Evolutionary conservation across 2,888 invertebrate species (phyloP).

Genomic region (Polymixis flavicincta): DNA sequence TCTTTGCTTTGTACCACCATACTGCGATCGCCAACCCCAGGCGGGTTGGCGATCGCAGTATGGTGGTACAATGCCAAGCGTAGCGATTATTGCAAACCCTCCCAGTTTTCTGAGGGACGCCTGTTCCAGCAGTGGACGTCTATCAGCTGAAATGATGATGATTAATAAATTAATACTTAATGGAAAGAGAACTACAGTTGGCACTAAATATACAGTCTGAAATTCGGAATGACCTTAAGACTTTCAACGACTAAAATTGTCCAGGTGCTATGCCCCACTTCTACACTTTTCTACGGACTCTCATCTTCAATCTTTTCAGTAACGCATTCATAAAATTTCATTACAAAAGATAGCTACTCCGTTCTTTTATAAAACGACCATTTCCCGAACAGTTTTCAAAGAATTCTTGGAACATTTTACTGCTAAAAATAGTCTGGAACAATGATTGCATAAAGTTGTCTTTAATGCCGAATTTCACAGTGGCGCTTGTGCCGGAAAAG

Average conservation of each 20-base stretch:
- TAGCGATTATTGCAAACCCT: too few species aligned
- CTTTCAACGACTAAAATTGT: conserved; percentile 6
- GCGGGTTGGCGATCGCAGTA: too few species aligned
- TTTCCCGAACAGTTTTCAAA: conserved; percentile 41
- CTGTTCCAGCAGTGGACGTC: too few species aligned
- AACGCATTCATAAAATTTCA: conserved; percentile 61
- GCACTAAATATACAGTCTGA: not conserved
- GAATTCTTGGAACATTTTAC: conserved; percentile 37
- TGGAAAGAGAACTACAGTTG: not conserved
- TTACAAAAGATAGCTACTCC: conserved; percentile 52
- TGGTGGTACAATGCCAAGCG: too few species aligned
- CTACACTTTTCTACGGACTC: conserved; percentile 24
- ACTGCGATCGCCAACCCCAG: too few species aligned
- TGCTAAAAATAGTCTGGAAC: conserved; percentile 24
- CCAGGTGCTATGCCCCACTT: conserved; percentile 20
- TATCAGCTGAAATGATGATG: too few species aligned
- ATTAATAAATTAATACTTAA: too few species aligned
- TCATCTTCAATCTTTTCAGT: conserved; percentile 24
- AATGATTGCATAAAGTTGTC: conserved; percentile 38
- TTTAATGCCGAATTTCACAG: conserved; percentile 28
- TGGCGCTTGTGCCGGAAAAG: conserved; percentile 1
- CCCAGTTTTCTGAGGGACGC: too few species aligned
- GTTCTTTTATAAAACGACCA: conserved; percentile 43
- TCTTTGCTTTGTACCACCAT: too few species aligned
- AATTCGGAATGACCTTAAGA: conserved; percentile 20